These are phyloP conservation scores for Lasioglossum albipes DNA, from an alignment of 1,140 invertebrate species.

Conservation along the genomic window DNA sequence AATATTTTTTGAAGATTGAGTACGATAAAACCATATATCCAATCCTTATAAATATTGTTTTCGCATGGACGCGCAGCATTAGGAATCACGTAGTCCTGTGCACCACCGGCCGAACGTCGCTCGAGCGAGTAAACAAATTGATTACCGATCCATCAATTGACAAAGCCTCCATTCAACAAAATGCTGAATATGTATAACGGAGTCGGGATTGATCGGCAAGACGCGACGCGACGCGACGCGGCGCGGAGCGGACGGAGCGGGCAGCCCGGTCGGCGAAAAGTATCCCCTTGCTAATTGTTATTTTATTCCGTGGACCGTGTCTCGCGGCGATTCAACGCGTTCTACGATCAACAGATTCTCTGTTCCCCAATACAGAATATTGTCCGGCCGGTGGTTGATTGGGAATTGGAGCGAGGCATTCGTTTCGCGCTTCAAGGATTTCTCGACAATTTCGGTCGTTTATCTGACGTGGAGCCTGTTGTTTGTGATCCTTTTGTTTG, in stretches of 20 bases:
- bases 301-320: constrained; percentile 12
- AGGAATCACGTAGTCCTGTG: no score
- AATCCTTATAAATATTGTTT: no score
- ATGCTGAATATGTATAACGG: background rate
- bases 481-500: constrained; percentile 46
- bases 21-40: no score
- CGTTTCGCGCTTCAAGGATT: constrained; percentile 61
- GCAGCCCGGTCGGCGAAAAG: background rate
- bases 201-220: background rate
- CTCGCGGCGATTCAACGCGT: background rate
- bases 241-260: no score
- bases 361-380: constrained; percentile 47
- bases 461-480: constrained; percentile 43
- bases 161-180: background rate
- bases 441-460: constrained; percentile 58
- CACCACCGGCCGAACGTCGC: background rate
- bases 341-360: constrained; percentile 32
- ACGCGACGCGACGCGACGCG: no score
- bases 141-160: background rate
- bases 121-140: background rate
- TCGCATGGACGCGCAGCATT: no score
- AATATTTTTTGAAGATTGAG: no score
- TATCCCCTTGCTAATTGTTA: constrained; percentile 16
- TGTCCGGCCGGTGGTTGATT: constrained; percentile 48
- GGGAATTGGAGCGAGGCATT: constrained; percentile 63